phyloP scores from a whole-genome alignment of 2,113 vertebrate species.

The Epinephelus moara region DNA sequence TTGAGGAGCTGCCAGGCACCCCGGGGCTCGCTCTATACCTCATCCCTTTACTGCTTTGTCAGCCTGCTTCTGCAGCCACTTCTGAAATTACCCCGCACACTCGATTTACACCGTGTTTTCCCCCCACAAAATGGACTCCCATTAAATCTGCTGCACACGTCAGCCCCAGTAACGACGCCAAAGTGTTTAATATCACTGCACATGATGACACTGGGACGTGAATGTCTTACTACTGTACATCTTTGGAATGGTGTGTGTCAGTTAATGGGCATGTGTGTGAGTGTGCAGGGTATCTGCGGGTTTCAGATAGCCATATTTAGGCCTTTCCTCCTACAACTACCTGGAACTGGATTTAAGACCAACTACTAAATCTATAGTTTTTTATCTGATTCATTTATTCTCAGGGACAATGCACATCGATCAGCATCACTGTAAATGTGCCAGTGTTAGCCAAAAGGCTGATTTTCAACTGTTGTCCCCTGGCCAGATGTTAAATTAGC shows the following conservation, averaged over 20 bases:
- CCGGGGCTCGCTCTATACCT: slow-evolving; percentile 59
- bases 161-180: slow-evolving; percentile 39
- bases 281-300: not conserved
- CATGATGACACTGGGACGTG: slow-evolving; percentile 18
- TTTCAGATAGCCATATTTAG: not conserved
- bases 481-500: no score
- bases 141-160: slow-evolving; percentile 55
- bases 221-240: not conserved
- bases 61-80: slow-evolving; percentile 56
- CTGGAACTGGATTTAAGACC: not conserved
- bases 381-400: no score
- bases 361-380: not conserved
- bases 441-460: no score
- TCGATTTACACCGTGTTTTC: slow-evolving; percentile 53
- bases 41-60: slow-evolving; percentile 73
- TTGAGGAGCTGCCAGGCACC: slow-evolving; percentile 63
- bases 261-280: not conserved
- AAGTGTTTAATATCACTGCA: slow-evolving; percentile 43
- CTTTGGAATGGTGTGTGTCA: not conserved
- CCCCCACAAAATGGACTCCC: slow-evolving; percentile 47
- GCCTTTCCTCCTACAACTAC: not conserved
- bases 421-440: no score
- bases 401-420: no score
- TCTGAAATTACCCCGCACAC: slow-evolving; percentile 59
- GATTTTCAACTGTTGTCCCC: no score